Evolutionary conservation across 2,797 vertebrate species (phyloP), one percentile per base, ranked within the genome.

Genomic region (Hypotaenidia okinawae): DNA sequence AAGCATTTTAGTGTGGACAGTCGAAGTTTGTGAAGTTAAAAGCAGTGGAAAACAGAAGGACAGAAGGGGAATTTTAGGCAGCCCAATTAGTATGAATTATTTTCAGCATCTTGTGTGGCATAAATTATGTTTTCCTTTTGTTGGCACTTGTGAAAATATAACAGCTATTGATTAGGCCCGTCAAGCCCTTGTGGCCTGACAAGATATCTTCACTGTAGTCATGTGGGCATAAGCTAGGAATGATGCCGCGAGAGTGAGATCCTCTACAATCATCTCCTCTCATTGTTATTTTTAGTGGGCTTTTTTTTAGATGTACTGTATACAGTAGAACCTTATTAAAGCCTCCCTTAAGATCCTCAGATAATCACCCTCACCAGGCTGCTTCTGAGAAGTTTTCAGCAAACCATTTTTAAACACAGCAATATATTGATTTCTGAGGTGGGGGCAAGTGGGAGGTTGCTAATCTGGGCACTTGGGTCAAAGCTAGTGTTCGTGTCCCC

Each of bases 121-220:
- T 93, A 94, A 96, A 96, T 94, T 84, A 92, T 83, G 84, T 95
- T 92, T 95, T 92, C 86, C 96, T 97, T 98, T 96, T 96, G 97
- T 97, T 95, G 94, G 94, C 97, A 96, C 94, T 97, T 97, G 96
- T 70, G 97, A 98, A 97, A 98, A 98, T 97, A 97, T 97, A 98
- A 97, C 97, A 98, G 97, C 97, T 97, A 97, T 97, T 97, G 98
- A 98, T 98, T 97, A 98, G 96, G 86, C 97, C 96, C 84, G 92
- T 94, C 62, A 95, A 96, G 89, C 87, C 86, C 91, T 93, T 5
- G 21, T 91, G 93, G 91, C 92, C 94, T 97, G 97, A 92, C 77
- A 72, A 93, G 91, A 93, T 94, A 94, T 91, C 94, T 96, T 92
- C 68, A 64, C 94, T 96, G 96, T 69, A 90, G 92, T 94, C 77